Percentiles rank a stretch among this genome's conserved stretches.
Conservation (phyloP, 2,113 vertebrate species). For the Himantopus leucocephalus region DNA sequence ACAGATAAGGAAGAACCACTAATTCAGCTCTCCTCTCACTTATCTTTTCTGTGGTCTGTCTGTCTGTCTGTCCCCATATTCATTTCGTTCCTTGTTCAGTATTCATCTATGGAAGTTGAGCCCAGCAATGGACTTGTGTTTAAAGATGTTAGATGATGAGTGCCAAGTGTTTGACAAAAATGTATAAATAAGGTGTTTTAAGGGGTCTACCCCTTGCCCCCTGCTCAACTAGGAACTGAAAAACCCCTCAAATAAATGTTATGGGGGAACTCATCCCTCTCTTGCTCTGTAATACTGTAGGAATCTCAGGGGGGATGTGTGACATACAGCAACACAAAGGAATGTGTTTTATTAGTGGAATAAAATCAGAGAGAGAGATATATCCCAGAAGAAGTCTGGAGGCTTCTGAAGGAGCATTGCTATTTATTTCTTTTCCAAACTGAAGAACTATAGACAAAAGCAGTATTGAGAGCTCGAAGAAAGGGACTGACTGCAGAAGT, state of each 20-base stretch:
- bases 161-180: background rate
- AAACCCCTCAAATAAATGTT: background rate
- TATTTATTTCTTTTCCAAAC: background rate
- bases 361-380: background rate
- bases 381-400: background rate
- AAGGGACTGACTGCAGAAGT: background rate
- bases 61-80: background rate
- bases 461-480: background rate
- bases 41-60: background rate
- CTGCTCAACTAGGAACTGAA: background rate
- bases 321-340: background rate
- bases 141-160: background rate
- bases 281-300: background rate
- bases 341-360: background rate
- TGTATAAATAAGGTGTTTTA: background rate
- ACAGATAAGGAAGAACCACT: background rate
- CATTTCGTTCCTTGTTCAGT: background rate
- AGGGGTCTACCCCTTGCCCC: background rate
- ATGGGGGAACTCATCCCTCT: background rate
- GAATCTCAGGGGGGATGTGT: background rate
- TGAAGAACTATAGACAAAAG: background rate
- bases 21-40: background rate
- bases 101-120: background rate
- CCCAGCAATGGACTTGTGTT: background rate
- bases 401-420: background rate